Evolutionary conservation across 2,113 vertebrate species (phyloP).

Genomic region (Actenoides lindsayi): DNA sequence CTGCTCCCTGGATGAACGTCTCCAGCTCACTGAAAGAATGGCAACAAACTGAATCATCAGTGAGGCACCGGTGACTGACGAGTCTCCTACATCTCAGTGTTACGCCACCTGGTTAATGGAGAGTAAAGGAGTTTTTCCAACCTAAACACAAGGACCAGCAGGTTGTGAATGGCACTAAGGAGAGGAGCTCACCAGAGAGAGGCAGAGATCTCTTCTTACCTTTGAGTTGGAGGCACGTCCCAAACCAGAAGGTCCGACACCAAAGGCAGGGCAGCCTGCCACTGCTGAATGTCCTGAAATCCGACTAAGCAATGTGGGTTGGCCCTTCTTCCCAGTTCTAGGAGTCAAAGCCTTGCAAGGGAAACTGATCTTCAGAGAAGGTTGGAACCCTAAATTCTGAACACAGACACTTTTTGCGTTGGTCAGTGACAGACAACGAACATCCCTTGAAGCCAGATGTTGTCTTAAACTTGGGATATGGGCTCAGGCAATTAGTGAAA

Average conservation of each 20-base stretch:
- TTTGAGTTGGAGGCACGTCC: constrained; percentile 49
- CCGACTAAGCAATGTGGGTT: constrained; percentile 50
- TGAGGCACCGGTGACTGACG: not conserved
- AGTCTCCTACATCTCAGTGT: not conserved
- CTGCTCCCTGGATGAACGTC: not conserved
- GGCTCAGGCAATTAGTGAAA: constrained; percentile 27
- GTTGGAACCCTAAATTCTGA: constrained; percentile 63
- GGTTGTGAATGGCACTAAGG: not conserved
- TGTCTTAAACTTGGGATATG: constrained; percentile 5
- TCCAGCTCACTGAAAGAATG: not conserved
- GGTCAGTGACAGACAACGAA: constrained; percentile 38
- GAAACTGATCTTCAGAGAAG: constrained; percentile 58
- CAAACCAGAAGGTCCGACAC: constrained; percentile 59
- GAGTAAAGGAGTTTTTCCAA: constrained; percentile 27
- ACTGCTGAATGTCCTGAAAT: constrained; percentile 41
- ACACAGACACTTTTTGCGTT: constrained; percentile 51
- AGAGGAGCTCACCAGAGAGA: constrained; percentile 24
- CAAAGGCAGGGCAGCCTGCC: constrained; percentile 46
- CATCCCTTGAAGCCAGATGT: not conserved
- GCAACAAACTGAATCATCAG: not conserved
- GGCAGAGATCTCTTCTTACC: constrained; percentile 49
- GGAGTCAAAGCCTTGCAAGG: constrained; percentile 66
- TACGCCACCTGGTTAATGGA: not conserved
- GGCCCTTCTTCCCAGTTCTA: constrained; percentile 59
- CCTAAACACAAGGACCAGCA: not conserved